Percentiles rank a stretch among this genome's conserved stretches.
phyloP scores from a whole-genome alignment of 2,797 vertebrate genomes.

The Adrianichthys oophorus region DNA sequence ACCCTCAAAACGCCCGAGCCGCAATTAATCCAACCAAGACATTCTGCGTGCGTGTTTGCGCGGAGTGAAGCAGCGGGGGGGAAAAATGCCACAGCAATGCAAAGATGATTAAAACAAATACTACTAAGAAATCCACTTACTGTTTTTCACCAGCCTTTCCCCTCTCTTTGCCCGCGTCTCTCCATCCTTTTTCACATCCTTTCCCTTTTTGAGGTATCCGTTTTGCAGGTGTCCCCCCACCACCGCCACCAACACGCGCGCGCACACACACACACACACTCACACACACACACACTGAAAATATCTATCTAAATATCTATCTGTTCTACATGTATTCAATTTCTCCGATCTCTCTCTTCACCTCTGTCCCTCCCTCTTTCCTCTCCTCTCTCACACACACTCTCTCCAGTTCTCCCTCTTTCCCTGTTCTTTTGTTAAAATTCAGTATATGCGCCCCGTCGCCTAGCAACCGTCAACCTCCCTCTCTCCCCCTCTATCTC shows the following conservation, averaged over 20 bases:
- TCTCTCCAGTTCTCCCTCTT: slow-evolving; percentile 71
- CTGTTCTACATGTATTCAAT: slow-evolving; percentile 84
- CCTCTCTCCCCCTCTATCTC: slow-evolving; percentile 68
- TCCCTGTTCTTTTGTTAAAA: slow-evolving; percentile 87
- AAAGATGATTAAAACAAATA: slow-evolving; percentile 65
- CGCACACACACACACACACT: slow-evolving; percentile 41
- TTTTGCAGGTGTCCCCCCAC: slow-evolving; percentile 77
- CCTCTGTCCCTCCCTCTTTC: slow-evolving; percentile 59
- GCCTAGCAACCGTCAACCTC: slow-evolving; percentile 87
- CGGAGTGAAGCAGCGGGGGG: slow-evolving; percentile 17
- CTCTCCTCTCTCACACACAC: slow-evolving; percentile 67
- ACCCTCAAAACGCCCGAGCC: slow-evolving; percentile 52
- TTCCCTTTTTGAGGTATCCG: slow-evolving; percentile 80
- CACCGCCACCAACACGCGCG: slow-evolving; percentile 36
- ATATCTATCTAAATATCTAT: slow-evolving; percentile 75
- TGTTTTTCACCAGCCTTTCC: slow-evolving; percentile 83
- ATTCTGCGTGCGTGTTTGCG: slow-evolving; percentile 31
- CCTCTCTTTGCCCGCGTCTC: slow-evolving; percentile 82
- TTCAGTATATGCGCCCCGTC: slow-evolving; percentile 87
- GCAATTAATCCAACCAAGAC: slow-evolving; percentile 65
- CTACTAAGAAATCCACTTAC: slow-evolving; percentile 77
- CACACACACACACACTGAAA: slow-evolving; percentile 52
- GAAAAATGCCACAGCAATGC: slow-evolving; percentile 64
- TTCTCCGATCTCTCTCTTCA: slow-evolving; percentile 75
- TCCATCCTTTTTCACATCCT: slow-evolving; percentile 84